phyloP scores from a whole-genome alignment of 1,140 invertebrate species.

The Macrostomum lignano region DNA sequence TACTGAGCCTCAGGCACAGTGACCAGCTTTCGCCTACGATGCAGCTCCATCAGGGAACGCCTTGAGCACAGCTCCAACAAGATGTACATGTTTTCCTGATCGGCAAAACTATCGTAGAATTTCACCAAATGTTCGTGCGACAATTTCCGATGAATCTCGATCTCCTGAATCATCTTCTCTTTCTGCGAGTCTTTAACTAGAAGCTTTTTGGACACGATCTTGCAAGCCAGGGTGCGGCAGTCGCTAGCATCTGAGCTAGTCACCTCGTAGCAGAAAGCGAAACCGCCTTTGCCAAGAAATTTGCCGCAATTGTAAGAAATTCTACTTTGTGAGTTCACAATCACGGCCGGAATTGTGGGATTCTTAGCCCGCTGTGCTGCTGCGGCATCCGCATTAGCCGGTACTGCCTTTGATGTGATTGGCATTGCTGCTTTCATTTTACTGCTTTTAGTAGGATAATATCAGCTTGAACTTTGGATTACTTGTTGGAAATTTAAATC shows the following conservation, averaged over 20 bases:
- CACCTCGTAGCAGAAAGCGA: constrained; percentile 92
- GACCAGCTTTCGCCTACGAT: constrained; percentile 61
- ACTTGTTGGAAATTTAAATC: too few relatives aligned
- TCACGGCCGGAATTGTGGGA: too few relatives aligned
- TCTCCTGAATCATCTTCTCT: constrained; percentile 42
- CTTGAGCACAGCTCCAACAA: constrained; percentile 72
- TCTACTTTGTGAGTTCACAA: too few relatives aligned
- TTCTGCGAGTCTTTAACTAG: constrained; percentile 76
- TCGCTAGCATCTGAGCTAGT: constrained; percentile 43
- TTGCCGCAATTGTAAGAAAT: too few relatives aligned
- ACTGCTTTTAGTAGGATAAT: too few relatives aligned
- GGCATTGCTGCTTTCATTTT: too few relatives aligned
- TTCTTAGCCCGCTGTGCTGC: too few relatives aligned
- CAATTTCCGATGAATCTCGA: constrained; percentile 59
- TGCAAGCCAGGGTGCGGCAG: constrained; percentile 56
- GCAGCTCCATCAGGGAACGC: constrained; percentile 40
- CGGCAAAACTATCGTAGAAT: constrained; percentile 77
- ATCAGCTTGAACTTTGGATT: too few relatives aligned
- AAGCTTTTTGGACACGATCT: constrained; percentile 72
- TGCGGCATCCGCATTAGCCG: too few relatives aligned
- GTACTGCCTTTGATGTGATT: too few relatives aligned
- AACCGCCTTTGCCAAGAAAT: constrained; percentile 53
- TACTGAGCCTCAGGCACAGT: constrained; percentile 80
- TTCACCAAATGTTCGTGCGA: constrained; percentile 64
- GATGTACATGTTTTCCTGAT: constrained; percentile 70